These are phyloP conservation scores for Vidua chalybeata DNA, from an alignment of 2,113 vertebrate genomes.

Conservation along the genomic window DNA sequence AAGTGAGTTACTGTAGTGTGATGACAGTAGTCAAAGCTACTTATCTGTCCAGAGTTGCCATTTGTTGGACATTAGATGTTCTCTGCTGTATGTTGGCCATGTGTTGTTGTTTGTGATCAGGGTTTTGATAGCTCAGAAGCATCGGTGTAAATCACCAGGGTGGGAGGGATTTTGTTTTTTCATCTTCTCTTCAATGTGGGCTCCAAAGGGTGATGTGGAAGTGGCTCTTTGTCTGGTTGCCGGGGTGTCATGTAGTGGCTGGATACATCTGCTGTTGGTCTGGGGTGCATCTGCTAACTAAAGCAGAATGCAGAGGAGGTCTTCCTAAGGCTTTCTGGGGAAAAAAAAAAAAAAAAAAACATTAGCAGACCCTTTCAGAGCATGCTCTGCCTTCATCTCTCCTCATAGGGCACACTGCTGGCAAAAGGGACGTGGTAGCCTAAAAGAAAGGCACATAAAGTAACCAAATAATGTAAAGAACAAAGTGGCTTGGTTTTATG, in stretches of 20 bases:
- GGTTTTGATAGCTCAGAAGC: background rate
- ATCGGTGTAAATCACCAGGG: background rate
- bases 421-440: background rate
- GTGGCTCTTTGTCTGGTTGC: background rate
- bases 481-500: background rate
- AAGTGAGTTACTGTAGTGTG: background rate
- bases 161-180: background rate
- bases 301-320: background rate
- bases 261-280: background rate
- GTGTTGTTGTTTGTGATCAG: background rate
- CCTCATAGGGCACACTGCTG: background rate
- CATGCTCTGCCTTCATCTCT: background rate
- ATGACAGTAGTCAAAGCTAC: fast-evolving
- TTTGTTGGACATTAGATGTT: background rate
- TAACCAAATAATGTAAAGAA: background rate
- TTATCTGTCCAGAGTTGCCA: background rate
- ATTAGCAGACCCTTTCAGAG: background rate
- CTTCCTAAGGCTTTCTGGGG: background rate
- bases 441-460: background rate
- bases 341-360: no score
- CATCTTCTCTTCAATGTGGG: background rate
- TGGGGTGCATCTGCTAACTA: background rate
- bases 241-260: fast-evolving
- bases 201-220: background rate
- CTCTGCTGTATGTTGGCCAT: background rate